Conservation (phyloP, 2,888 invertebrate genomes). For the Himalopsyche tibetana region DNA sequence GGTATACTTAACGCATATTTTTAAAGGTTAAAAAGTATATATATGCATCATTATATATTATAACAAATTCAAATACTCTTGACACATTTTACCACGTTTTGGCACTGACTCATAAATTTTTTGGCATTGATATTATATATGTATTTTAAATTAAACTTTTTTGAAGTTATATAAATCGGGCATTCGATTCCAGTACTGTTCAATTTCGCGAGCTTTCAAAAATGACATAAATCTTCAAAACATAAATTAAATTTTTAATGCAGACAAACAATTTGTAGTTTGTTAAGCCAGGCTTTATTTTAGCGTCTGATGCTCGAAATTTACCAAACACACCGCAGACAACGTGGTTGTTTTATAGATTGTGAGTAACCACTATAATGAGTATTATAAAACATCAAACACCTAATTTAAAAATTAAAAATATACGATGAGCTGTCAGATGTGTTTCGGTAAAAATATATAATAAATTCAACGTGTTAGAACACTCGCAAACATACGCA, state of each 20-base stretch:
- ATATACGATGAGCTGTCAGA: too few species aligned
- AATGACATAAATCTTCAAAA: neutral
- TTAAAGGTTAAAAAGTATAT: conserved; percentile 12
- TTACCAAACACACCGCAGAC: neutral
- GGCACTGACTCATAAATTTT: conserved; percentile 19
- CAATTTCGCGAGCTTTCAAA: neutral
- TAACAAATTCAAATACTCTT: conserved; percentile 24
- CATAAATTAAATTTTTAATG: neutral
- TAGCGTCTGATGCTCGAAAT: neutral
- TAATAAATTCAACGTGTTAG: too few species aligned
- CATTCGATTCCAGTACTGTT: neutral
- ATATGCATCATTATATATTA: conserved; percentile 15
- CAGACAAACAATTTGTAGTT: neutral
- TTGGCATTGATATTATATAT: conserved; percentile 29
- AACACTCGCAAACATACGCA: too few species aligned
- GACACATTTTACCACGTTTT: conserved; percentile 34
- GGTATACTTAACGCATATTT: neutral
- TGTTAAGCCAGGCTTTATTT: neutral
- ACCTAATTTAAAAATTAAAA: too few species aligned
- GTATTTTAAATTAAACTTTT: conserved; percentile 1
- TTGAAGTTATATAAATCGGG: conserved; percentile 18
- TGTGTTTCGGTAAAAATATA: too few species aligned
- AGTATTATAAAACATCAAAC: too few species aligned
- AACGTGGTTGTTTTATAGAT: neutral
- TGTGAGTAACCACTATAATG: neutral